Conservation (phyloP, 2,797 vertebrate genomes). For the Megalops cyprinoides region DNA sequence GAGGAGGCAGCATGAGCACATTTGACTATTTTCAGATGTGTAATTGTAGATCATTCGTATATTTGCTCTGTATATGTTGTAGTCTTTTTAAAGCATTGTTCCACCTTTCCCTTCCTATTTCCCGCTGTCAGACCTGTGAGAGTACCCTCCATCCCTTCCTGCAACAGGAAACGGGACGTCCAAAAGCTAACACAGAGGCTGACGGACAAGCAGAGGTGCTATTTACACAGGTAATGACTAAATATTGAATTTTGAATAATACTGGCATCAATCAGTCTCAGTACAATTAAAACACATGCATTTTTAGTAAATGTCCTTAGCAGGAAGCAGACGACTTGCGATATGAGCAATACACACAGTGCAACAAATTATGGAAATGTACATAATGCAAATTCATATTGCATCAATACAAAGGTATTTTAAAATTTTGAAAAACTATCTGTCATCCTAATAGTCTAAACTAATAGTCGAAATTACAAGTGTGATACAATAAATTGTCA, state of each 20-base stretch:
- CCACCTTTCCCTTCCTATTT: slow-evolving; percentile 13
- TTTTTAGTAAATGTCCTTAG: neutral
- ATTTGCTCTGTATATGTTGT: neutral
- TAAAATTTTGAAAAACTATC: neutral
- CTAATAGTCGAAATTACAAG: neutral
- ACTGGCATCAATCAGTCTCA: neutral
- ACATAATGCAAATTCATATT: neutral
- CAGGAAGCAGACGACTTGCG: neutral
- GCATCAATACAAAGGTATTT: neutral
- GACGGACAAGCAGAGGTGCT: slow-evolving; percentile 59
- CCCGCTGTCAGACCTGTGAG: slow-evolving; percentile 56
- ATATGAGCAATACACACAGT: too few relatives aligned
- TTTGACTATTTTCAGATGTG: slow-evolving; percentile 6
- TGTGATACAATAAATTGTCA: neutral
- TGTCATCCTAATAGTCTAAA: neutral
- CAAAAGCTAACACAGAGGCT: slow-evolving; percentile 48
- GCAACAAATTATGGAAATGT: neutral
- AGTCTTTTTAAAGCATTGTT: neutral
- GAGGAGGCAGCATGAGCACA: slow-evolving; percentile 13
- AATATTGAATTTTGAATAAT: slow-evolving; percentile 4
- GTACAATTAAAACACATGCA: neutral
- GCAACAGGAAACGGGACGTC: slow-evolving; percentile 76
- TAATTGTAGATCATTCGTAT: neutral
- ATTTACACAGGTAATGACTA: slow-evolving; percentile 69
- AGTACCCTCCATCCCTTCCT: slow-evolving; percentile 78